These are phyloP conservation scores for Aromia moschata DNA, from an alignment of 2,888 invertebrate genomes.

Conservation along the genomic window DNA sequence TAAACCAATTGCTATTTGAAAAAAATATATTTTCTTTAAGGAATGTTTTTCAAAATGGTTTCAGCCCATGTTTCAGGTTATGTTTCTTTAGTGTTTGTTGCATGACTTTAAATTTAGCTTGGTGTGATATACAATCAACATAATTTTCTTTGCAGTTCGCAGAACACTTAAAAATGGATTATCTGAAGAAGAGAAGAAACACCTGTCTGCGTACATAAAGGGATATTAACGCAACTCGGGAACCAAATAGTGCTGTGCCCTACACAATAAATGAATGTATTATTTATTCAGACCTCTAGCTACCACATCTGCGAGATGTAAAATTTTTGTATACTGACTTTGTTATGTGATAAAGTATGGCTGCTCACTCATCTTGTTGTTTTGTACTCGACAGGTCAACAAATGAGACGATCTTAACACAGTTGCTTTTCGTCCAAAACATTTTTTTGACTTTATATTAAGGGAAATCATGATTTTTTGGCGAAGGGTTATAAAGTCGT, in stretches of 20 bases:
- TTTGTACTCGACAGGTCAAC: too few relatives aligned
- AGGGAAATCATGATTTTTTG: too few relatives aligned
- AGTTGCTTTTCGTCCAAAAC: too few relatives aligned
- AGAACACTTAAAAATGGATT: conserved; percentile 83
- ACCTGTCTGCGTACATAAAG: conserved; percentile 78
- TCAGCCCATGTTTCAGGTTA: too few relatives aligned
- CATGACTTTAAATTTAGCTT: conserved; percentile 10
- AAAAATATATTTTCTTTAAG: too few relatives aligned
- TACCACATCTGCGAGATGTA: conserved; percentile 42
- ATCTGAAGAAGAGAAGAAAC: conserved; percentile 82
- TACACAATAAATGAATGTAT: conserved; percentile 22
- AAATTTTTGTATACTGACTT: conserved; percentile 54
- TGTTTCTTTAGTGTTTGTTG: neutral
- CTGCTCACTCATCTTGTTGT: conserved; percentile 53
- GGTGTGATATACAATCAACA: neutral
- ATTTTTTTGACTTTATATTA: too few relatives aligned
- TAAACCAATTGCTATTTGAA: too few relatives aligned
- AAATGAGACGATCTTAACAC: too few relatives aligned
- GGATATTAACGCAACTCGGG: conserved; percentile 67
- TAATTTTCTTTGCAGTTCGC: conserved; percentile 70
- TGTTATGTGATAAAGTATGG: conserved; percentile 59
- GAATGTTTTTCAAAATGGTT: too few relatives aligned
- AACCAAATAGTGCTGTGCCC: conserved; percentile 37
- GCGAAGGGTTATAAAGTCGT: too few relatives aligned
- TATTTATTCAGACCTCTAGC: conserved; percentile 33